Conservation (phyloP, 2,888 invertebrate genomes). For the Ophioninae sp. region DNA sequence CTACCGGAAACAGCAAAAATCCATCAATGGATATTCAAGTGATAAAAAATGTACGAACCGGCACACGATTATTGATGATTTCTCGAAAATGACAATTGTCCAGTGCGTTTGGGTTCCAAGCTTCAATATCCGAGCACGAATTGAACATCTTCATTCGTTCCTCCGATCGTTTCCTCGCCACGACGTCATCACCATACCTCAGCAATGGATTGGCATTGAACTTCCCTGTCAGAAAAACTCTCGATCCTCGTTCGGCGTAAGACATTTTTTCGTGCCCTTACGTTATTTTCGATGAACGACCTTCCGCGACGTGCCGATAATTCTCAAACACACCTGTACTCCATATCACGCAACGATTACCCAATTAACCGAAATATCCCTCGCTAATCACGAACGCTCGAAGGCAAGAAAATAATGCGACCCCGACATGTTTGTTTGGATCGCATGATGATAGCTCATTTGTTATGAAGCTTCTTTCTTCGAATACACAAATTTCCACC, state of each 20-base stretch:
- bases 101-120: slow-evolving; percentile 83
- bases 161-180: slow-evolving; percentile 81
- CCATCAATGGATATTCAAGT: too few species aligned
- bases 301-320: neutral
- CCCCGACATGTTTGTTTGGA: slow-evolving; percentile 58
- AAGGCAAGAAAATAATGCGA: slow-evolving; percentile 36
- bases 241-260: slow-evolving; percentile 66
- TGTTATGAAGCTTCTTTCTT: slow-evolving; percentile 31
- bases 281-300: neutral
- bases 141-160: slow-evolving; percentile 83
- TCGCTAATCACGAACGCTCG: slow-evolving; percentile 34
- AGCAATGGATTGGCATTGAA: slow-evolving; percentile 63
- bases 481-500: neutral
- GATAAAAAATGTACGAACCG: slow-evolving; percentile 58
- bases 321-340: slow-evolving; percentile 20
- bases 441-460: slow-evolving; percentile 54
- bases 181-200: slow-evolving; percentile 69
- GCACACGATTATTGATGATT: slow-evolving; percentile 70
- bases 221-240: slow-evolving; percentile 64
- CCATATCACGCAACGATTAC: slow-evolving; percentile 23
- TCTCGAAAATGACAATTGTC: slow-evolving; percentile 76
- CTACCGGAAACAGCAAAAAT: too few species aligned
- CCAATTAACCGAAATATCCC: slow-evolving; percentile 16
- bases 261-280: slow-evolving; percentile 60
- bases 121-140: slow-evolving; percentile 83